Base-by-base conservation (phyloP, 2,113 vertebrate species). In the Nanorana parkeri region DNA sequence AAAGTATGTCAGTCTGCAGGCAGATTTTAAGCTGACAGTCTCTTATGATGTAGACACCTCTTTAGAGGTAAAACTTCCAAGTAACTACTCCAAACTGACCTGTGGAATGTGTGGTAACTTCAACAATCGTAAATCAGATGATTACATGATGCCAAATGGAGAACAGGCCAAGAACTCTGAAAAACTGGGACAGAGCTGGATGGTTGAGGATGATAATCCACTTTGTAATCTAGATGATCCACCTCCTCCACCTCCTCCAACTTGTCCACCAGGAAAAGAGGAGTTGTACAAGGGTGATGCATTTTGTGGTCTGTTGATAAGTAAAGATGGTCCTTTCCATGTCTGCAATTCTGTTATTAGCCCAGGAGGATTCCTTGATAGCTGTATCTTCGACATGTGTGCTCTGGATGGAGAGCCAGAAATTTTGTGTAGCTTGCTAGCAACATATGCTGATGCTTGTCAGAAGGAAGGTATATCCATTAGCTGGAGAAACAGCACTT, bases 51-150 rank as follows among this genome's bases (percentile, higher is more conserved):
- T 13, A 0, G 54, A 87, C 1, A 90, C 91, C 11, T 86, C 85
- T 1, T 84, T 94, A 24, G 87, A 91, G 0, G 63, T 94, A 29
- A 84, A 52, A 7, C 92, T 90, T 47, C 91, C 93, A 0, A 69
- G 80, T 19, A 24, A 41, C 3, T 93, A 91, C 78, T 90, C 89
- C 0, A 41, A 87, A 72, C 78, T 88, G 68, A 85, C 91, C 17
- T 94, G 93, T 26, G 93, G 94, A 72, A 86, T 94, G 75, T 95
- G 93, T 71, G 92, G 93, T 23, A 94, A 93, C 85, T 94, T 90
- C 26, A 94, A 93, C 84, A 67, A 84, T 20, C 7, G 77, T 20
- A 83, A 21, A 61, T 78, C 61, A 20, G 92, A 94, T 77, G 92
- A 94, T 78, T 85, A 88, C 68, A 86, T 10, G 20, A 87, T 68